Evolutionary conservation across 2,797 vertebrate genomes (phyloP).

Genomic region (Coilia nasus): DNA sequence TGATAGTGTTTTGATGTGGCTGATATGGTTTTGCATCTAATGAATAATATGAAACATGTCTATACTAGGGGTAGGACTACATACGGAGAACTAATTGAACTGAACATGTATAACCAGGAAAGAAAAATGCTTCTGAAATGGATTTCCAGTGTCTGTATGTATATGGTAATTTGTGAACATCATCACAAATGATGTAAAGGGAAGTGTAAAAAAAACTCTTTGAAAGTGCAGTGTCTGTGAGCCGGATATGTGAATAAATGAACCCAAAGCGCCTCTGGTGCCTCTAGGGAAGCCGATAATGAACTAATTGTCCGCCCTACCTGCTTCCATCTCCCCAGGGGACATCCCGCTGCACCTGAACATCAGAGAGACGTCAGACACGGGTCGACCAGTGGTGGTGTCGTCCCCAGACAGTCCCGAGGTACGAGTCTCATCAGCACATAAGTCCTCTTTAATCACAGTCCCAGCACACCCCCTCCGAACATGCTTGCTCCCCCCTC

Average conservation of each 20-base stretch:
- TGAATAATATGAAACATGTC: not conserved
- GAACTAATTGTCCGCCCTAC: not conserved
- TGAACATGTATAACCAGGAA: not conserved
- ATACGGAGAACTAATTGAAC: not conserved
- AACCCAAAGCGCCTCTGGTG: not conserved
- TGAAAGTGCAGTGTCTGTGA: not conserved
- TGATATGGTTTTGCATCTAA: too few relatives aligned
- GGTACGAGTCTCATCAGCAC: slow-evolving; percentile 62
- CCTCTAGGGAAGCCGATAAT: not conserved
- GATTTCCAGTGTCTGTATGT: too few relatives aligned
- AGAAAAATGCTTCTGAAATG: not conserved
- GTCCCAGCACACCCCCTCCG: not conserved
- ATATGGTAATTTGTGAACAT: not conserved
- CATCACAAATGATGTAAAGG: not conserved
- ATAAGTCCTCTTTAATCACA: slow-evolving; percentile 3
- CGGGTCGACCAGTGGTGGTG: slow-evolving; percentile 88
- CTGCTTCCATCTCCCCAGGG: slow-evolving; percentile 69
- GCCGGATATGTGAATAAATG: not conserved
- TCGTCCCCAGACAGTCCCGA: slow-evolving; percentile 88
- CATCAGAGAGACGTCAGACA: slow-evolving; percentile 91
- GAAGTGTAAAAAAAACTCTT: not conserved
- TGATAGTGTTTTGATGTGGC: too few relatives aligned
- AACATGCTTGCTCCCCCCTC: not conserved
- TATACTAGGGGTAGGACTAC: not conserved
- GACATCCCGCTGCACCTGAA: slow-evolving; percentile 90